These are phyloP conservation scores for Gryllus longicercus DNA, from an alignment of 2,888 invertebrate genomes.

Conservation along the genomic window DNA sequence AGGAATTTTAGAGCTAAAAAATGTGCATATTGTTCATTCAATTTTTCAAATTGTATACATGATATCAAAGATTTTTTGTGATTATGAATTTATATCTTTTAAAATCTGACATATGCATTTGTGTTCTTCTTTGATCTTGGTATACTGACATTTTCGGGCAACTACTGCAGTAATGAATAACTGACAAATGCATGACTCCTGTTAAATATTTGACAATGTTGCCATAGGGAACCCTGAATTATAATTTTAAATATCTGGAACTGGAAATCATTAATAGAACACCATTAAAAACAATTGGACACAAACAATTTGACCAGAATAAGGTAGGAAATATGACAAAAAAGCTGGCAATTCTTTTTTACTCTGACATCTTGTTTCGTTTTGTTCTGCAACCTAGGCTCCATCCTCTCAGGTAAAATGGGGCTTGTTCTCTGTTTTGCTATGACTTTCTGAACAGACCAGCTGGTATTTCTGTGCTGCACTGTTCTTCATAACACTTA, in stretches of 20 bases:
- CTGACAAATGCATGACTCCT: background rate
- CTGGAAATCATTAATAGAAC: background rate
- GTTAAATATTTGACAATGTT: background rate
- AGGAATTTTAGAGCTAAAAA: too few relatives aligned
- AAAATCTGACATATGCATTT: background rate
- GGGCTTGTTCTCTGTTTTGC: conserved; percentile 51
- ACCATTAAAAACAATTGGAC: conserved; percentile 23
- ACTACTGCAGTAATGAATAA: too few relatives aligned
- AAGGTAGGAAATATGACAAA: conserved; percentile 24
- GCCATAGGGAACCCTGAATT: conserved; percentile 26
- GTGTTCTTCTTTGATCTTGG: background rate
- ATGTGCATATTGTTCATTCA: too few relatives aligned
- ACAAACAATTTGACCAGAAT: conserved; percentile 26
- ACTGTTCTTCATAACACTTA: too few relatives aligned
- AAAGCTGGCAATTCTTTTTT: conserved; percentile 30
- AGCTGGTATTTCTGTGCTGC: background rate
- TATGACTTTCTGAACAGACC: conserved; percentile 20
- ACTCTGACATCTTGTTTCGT: conserved; percentile 37
- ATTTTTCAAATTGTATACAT: background rate
- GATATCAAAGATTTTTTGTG: background rate
- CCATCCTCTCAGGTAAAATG: conserved; percentile 83
- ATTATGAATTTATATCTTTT: too few relatives aligned
- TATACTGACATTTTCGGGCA: too few relatives aligned
- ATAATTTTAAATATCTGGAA: background rate
- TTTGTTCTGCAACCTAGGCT: conserved; percentile 40